These are phyloP conservation scores for Cettia cetti DNA, from an alignment of 2,113 vertebrate species.

Conservation along the genomic window DNA sequence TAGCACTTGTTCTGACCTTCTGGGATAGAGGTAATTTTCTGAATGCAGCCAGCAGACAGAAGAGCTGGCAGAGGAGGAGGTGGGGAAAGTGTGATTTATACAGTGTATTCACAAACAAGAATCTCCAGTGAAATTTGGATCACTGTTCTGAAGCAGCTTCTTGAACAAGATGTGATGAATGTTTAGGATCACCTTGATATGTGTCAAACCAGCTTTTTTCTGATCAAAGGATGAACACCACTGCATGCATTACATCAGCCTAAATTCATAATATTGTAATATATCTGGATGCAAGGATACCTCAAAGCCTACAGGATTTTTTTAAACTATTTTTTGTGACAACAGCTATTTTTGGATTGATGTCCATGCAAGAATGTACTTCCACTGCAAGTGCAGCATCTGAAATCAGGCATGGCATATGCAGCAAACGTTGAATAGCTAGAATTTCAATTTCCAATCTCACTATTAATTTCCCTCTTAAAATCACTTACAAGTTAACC, in stretches of 20 bases:
- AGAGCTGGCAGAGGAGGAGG: background rate
- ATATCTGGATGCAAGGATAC: background rate
- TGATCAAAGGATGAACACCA: background rate
- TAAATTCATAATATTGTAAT: background rate
- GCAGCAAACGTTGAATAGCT: background rate
- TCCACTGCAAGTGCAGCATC: background rate
- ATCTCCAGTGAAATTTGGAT: background rate
- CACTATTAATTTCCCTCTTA: background rate
- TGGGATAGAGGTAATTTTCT: background rate
- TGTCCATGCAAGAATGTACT: background rate
- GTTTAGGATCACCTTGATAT: background rate
- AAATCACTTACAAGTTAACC: slow-evolving; percentile 27
- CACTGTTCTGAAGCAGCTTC: background rate
- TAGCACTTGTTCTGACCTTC: slow-evolving; percentile 9
- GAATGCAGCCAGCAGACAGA: background rate
- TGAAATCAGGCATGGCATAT: background rate
- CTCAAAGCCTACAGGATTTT: background rate
- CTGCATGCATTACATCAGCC: background rate
- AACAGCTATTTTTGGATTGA: background rate
- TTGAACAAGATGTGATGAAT: background rate
- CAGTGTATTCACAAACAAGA: fast-evolving
- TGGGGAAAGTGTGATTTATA: slow-evolving; percentile 1
- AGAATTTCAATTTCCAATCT: background rate
- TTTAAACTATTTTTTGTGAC: background rate
- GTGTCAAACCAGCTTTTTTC: background rate